Evolutionary conservation across 2,113 vertebrate genomes (phyloP), one percentile per base, ranked within the genome.

Genomic region (Pyrgilauda ruficollis): DNA sequence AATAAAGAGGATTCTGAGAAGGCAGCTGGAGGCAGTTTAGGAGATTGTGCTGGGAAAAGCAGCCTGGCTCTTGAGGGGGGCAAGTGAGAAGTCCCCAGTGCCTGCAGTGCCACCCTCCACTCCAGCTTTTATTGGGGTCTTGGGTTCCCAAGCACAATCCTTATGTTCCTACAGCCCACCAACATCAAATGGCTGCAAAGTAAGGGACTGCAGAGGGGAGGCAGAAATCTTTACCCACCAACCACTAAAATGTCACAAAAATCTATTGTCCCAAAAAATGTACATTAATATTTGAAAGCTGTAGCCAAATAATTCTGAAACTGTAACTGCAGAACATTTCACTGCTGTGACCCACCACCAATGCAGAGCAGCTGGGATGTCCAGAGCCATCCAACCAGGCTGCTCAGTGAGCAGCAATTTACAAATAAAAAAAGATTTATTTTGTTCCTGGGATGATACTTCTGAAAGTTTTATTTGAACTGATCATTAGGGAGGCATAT

Each of bases 71-170:
- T 37, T 20, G 46, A 46, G 41, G 9, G 61, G 33, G 10, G 24
- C 0, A 0, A 17, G 7, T 8, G 28, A 35, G 58, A 76, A 39
- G 33, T 64, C 13, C 26, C 10, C 44, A 20, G 44, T 22, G 19
- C 47, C 53, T 50, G 26, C n/a, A 82, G 47, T 35, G 26, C 44
- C 87, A 39, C 33, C 41, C 35, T n/a, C 28, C 21, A 22, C 26
- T 41, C 23, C 15, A 50, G 43, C 4, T 85, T 75, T 70, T 16
- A 21, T 8, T 13, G 53, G 68, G 19, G 55, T 49, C 37, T 37
- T 4, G 7, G 14, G 10, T 3, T 86, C 19, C 47, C 49, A 64
- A 75, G 23, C 26, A 80, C 30, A n/a, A 3, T 27, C 55, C 56
- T 23, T 7, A 3, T 27, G 18, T 39, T 87, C 39, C 19, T 39